phyloP scores from a whole-genome alignment of 2,797 vertebrate genomes.

The Manis javanica region DNA sequence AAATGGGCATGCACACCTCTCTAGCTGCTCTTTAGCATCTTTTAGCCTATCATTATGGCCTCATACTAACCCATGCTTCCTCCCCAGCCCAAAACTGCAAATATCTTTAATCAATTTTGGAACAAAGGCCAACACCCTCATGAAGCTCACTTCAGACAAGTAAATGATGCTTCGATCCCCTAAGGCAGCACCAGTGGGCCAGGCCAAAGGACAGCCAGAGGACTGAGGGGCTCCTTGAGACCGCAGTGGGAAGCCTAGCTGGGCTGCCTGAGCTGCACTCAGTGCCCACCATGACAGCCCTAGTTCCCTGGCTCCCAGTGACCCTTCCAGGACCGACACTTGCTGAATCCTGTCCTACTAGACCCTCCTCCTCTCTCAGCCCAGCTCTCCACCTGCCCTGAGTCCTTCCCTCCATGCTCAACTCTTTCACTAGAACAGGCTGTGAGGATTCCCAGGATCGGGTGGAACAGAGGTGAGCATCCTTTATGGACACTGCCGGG shows the following conservation, averaged over 20 bases:
- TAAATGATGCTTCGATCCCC: background rate
- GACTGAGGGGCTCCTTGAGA: background rate
- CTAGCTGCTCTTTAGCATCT: background rate
- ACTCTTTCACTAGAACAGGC: background rate
- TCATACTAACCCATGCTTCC: background rate
- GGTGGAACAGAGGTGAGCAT: rapidly evolving
- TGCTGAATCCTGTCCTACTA: background rate
- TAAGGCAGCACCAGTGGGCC: background rate
- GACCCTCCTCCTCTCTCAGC: background rate
- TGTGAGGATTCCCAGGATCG: background rate
- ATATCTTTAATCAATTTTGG: conserved; percentile 96
- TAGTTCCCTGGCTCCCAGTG: too few species aligned
- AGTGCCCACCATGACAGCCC: background rate
- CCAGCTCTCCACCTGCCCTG: background rate
- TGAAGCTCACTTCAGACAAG: conserved; percentile 92
- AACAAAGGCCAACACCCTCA: conserved; percentile 87
- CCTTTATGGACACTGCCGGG: background rate
- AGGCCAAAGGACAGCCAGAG: background rate
- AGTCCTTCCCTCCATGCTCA: background rate
- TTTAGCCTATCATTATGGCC: too few species aligned
- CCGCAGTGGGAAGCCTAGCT: background rate
- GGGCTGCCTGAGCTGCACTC: too few species aligned
- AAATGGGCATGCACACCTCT: too few species aligned
- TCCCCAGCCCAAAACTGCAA: conserved; percentile 91
- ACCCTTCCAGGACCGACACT: background rate